phyloP scores from a whole-genome alignment of 2,797 vertebrate genomes.

The Ammospiza maritima region DNA sequence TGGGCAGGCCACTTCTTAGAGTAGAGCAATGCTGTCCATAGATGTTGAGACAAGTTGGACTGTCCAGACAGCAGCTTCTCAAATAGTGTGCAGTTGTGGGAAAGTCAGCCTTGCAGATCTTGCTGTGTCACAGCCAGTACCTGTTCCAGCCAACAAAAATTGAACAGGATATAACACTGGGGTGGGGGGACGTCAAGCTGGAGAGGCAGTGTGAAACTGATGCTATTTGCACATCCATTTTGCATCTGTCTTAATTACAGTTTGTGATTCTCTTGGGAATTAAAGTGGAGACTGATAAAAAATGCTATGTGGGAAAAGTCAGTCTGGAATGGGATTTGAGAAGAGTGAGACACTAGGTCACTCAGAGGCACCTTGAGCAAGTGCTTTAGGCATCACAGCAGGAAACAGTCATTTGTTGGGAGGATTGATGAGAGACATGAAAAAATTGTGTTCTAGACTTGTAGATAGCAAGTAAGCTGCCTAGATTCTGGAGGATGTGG shows the following conservation, averaged over 20 bases:
- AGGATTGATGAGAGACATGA: not conserved
- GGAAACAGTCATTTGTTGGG: not conserved
- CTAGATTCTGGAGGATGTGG: not conserved
- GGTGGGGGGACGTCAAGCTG: not conserved
- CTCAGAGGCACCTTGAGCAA: not conserved
- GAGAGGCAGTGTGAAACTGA: not conserved
- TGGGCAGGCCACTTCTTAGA: not conserved
- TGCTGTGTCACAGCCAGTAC: not conserved
- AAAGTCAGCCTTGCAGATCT: not conserved
- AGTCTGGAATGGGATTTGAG: not conserved
- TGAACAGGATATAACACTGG: not conserved
- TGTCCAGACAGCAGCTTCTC: not conserved
- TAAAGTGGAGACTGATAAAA: not conserved
- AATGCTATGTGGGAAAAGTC: not conserved
- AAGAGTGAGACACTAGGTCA: not conserved
- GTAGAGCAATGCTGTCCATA: accelerated
- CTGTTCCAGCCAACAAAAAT: not conserved
- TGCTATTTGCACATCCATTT: not conserved
- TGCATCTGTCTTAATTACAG: not conserved
- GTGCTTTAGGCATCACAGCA: not conserved
- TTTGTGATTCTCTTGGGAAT: not conserved
- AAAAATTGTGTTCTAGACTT: not conserved
- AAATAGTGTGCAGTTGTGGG: not conserved
- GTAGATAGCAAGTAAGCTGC: not conserved
- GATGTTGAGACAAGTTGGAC: not conserved